phyloP scores from a whole-genome alignment of 1,140 invertebrate species.

The Drosophila persimilis region DNA sequence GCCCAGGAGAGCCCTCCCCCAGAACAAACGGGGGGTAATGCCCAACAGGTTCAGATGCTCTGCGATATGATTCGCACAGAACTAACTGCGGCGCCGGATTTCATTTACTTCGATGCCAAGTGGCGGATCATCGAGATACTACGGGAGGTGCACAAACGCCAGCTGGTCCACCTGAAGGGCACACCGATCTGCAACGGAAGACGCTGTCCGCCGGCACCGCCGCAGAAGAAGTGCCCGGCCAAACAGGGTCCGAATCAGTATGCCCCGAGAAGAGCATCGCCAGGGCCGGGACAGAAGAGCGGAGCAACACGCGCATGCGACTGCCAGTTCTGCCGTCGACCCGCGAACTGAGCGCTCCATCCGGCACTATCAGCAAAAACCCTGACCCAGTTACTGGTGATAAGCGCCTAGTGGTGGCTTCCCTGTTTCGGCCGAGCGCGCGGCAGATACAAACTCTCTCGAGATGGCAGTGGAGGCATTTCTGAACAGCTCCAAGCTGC shows the following conservation, averaged over 20 bases:
- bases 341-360: slow-evolving; percentile 1
- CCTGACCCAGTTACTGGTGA: slow-evolving; percentile 50
- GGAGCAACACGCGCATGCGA: background rate
- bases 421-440: slow-evolving; percentile 3
- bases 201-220: too few relatives aligned
- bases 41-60: slow-evolving; percentile 51
- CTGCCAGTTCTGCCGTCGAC: slow-evolving; percentile 41
- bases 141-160: slow-evolving; percentile 60
- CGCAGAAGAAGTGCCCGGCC: too few relatives aligned
- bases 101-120: slow-evolving; percentile 66
- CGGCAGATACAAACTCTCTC: slow-evolving; percentile 4
- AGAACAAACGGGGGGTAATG: background rate
- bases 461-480: slow-evolving; percentile 53
- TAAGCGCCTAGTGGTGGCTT: slow-evolving; percentile 16
- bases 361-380: slow-evolving; percentile 21
- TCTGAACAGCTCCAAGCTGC: slow-evolving; percentile 49
- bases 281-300: background rate
- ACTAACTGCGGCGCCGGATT: slow-evolving; percentile 45
- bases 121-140: slow-evolving; percentile 74
- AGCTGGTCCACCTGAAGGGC: slow-evolving; percentile 47
- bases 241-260: too few relatives aligned
- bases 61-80: slow-evolving; percentile 69
- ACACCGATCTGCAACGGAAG: background rate
- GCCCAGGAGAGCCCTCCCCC: too few relatives aligned
- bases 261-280: too few relatives aligned